A percentile compares a stretch with the other conserved stretches of the same genome.
These are phyloP conservation scores for Melanerpes formicivorus DNA, from an alignment of 2,113 vertebrate species.

Conservation along the genomic window DNA sequence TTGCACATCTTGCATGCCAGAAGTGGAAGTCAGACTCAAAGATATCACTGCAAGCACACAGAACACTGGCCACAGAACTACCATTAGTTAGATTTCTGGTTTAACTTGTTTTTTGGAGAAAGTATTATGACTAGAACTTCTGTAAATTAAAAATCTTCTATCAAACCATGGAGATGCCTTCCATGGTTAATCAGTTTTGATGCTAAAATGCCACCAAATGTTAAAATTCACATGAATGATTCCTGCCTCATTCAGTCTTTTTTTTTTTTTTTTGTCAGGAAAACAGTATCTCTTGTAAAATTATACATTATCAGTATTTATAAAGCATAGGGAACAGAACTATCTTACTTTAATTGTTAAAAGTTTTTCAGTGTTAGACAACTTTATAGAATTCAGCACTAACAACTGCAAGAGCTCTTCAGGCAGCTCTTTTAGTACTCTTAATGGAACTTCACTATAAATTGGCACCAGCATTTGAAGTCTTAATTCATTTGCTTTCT, in stretches of 20 bases:
- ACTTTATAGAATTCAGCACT: background rate
- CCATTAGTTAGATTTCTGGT: background rate
- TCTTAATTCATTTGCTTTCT: background rate
- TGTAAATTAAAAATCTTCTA: background rate
- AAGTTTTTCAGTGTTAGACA: background rate
- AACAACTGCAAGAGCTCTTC: background rate
- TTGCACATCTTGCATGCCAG: background rate
- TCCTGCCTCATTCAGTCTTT: background rate
- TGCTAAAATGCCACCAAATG: background rate
- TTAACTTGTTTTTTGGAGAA: background rate
- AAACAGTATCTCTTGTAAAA: background rate
- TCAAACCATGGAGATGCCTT: background rate
- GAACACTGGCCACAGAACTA: background rate
- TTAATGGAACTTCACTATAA: background rate
- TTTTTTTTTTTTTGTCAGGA: background rate
- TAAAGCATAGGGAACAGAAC: background rate
- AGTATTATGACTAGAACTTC: background rate
- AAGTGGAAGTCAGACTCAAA: background rate
- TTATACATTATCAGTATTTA: background rate
- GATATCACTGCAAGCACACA: accelerated
- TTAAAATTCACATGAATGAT: background rate
- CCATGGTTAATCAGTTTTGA: background rate
- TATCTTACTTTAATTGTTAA: background rate
- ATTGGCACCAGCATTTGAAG: background rate
- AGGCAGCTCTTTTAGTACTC: background rate